Evolutionary conservation across 2,888 invertebrate species (phyloP), one percentile per base, ranked within the genome.

Genomic region (Bombylius discolor): DNA sequence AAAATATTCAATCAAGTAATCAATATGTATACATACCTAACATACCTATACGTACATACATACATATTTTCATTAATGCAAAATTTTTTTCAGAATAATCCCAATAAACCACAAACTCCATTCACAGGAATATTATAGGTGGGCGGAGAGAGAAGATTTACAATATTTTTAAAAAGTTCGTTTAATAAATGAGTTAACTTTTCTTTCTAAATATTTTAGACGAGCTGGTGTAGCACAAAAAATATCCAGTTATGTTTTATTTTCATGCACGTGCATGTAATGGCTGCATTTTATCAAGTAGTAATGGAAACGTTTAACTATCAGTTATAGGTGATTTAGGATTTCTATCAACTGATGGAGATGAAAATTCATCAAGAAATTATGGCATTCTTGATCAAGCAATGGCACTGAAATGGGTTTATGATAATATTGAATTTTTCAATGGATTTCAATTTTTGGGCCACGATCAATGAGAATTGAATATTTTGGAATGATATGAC

Each of bases 241-340:
- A 81, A 55, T 94, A 87, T 72, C 89, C 96, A 0, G 94, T 96
- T 1, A 89, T 97, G 87, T 81, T 97, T 50, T 94, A 96, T 75
- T 92, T 97, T 63, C 96, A 97, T 70, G 96, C 94, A 0, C 96
- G 96, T 0, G 91, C 93, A 95, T 64, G 84, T 91, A 66, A 70
- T 95, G 69, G 91, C 94, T 0, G 85, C 85, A 1, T 93, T 93
- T 74, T 92, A 94, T 67, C 83, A 90, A 62, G 92, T 94, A 0
- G 85, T 94, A 4, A 92, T 96, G 0, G 94, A 97, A 0, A 89
- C 95, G 0, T 80, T 96, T 62, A 97, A 97, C 73, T 97, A 96
- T 71, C 82, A 96, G n/a, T n/a, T 32, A 79, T 96, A 1, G 96
- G 96, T 12, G 92, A 93, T 49, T 77, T 95, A 33, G 90, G 92